Percentiles rank a stretch among this genome's conserved stretches.
These are phyloP conservation scores for Parnassius mnemosyne DNA, from an alignment of 2,888 invertebrate species.

Conservation along the genomic window DNA sequence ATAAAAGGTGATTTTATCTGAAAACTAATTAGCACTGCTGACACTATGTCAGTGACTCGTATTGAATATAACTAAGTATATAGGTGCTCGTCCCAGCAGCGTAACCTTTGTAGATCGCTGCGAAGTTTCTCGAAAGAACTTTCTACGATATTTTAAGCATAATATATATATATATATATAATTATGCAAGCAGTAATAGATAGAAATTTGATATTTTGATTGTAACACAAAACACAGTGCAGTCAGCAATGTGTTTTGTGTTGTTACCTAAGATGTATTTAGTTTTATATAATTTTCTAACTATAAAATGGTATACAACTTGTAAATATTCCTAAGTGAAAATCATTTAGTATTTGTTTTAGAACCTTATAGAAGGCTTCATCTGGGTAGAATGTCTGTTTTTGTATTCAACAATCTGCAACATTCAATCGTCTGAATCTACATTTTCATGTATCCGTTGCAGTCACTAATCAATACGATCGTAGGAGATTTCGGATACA, in stretches of 20 bases:
- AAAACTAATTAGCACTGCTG: no score
- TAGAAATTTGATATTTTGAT: constrained; percentile 20
- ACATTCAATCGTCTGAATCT: no score
- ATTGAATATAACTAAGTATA: constrained; percentile 42
- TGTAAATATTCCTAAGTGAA: no score
- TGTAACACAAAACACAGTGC: no score
- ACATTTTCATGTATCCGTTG: constrained; percentile 8
- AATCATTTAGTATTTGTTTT: no score
- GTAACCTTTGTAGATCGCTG: constrained; percentile 75
- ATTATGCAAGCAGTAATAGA: constrained; percentile 27
- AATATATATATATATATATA: constrained; percentile 48
- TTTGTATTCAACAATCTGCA: no score
- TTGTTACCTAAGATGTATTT: constrained; percentile 3
- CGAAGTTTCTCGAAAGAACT: constrained; percentile 73
- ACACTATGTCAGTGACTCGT: constrained; percentile 31
- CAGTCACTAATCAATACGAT: constrained; percentile 19
- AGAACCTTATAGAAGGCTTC: not conserved
- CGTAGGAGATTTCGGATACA: constrained; percentile 5
- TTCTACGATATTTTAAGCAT: constrained; percentile 70
- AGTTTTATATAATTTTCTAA: no score
- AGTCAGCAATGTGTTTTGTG: no score
- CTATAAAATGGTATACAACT: no score
- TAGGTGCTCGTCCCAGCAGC: constrained; percentile 67
- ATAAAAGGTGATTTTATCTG: no score
- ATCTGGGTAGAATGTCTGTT: no score